Evolutionary conservation across 2,888 invertebrate genomes (phyloP), one percentile per base, ranked within the genome.

Genomic region (Ichneumoninae sp.): DNA sequence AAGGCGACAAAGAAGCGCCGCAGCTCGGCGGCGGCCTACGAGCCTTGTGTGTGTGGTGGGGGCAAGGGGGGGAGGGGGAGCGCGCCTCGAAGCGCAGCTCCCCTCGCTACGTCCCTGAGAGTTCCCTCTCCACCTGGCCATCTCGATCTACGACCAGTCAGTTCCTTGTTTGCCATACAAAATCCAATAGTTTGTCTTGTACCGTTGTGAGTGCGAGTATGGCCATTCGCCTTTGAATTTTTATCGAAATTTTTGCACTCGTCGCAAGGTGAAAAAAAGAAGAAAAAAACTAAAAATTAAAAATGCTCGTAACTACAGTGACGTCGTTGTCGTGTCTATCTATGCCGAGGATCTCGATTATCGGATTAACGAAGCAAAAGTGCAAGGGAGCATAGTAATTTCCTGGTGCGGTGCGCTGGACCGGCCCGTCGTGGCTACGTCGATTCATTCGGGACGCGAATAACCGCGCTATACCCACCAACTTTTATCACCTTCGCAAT

Each of bases 131-230:
- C 89, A 83, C 79, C 63, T 83, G 74, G 84, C 83, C 90, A 88
- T 90, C 92, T 91, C 92, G 92, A 91, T 90, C 89, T 88, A 90
- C 93, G 89, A 89, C 91, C 92, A 92, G 92, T 93, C 93, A 91
- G 93, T 93, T 93, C 93, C 93, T 93, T 93, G 93, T 93, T 93
- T 93, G 93, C 93, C 93, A 92, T 92, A 93, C 92, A 93, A 93
- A 93, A 93, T 93, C 93, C 92, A 93, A 93, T 93, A 93, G 93
- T 93, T 93, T 91, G 92, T 92, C 92, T 92, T 92, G 92, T 92
- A 92, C 86, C 91, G 60, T 91, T 90, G 90, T 87, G 90, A 92
- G 92, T 88, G 89, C 90, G 89, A 91, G 89, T 92, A 91, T 91
- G 90, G 87, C 89, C 89, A 57, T 89, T 90, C 86, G 88, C 87